Evolutionary conservation across 2,888 invertebrate genomes (phyloP).

Genomic region (Thymelicus sylvestris): DNA sequence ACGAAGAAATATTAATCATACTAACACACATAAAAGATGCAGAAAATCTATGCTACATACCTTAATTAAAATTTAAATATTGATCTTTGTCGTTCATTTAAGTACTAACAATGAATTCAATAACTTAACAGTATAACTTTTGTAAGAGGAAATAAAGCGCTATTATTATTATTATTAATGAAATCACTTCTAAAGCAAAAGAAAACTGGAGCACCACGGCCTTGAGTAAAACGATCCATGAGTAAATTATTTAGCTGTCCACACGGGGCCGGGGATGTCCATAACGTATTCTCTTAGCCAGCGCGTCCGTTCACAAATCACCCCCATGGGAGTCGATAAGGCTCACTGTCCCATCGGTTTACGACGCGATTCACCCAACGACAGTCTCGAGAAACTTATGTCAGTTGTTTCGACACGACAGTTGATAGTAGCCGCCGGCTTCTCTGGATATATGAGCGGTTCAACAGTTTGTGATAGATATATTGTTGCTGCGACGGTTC

Average conservation of each 20-base stretch:
- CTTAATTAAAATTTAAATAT: too few species aligned
- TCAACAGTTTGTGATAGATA: background rate
- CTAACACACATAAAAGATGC: too few species aligned
- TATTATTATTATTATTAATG: too few species aligned
- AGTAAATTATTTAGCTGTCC: conserved; percentile 13
- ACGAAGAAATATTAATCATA: too few species aligned
- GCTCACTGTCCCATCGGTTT: conserved; percentile 19
- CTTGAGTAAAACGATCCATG: background rate
- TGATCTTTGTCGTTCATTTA: too few species aligned
- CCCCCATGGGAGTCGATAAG: conserved; percentile 29
- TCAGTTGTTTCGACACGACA: conserved; percentile 3
- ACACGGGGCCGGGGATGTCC: conserved; percentile 2
- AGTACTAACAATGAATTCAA: too few species aligned
- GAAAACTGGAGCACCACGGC: too few species aligned
- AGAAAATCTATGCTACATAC: too few species aligned
- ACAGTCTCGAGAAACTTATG: conserved; percentile 16
- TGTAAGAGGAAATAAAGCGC: too few species aligned
- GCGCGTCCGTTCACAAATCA: conserved; percentile 16
- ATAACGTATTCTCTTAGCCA: conserved; percentile 12
- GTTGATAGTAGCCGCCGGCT: background rate
- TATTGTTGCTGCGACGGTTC: background rate
- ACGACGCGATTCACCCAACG: conserved; percentile 24
- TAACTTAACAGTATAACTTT: too few species aligned
- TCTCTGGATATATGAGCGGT: background rate
- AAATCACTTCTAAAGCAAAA: background rate